A percentile compares a stretch with the other conserved stretches of the same genome.
phyloP scores from a whole-genome alignment of 2,888 invertebrate species.

The Euzophera pinguis region DNA sequence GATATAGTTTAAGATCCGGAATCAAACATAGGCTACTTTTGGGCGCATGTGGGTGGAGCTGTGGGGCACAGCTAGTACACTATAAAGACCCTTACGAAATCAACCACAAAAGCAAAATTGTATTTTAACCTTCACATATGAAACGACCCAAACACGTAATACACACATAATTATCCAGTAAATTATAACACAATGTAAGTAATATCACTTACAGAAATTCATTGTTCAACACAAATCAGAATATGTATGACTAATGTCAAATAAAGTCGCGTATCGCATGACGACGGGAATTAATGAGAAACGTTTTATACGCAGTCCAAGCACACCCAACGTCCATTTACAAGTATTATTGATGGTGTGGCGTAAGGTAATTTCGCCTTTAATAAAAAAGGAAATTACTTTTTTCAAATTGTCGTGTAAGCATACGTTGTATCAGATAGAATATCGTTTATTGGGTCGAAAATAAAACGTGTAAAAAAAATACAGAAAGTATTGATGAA shows the following conservation, averaged over 20 bases:
- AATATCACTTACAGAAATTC: not conserved
- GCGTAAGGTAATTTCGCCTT: conserved; percentile 31
- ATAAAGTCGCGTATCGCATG: conserved; percentile 51
- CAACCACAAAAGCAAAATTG: no score
- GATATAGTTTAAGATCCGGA: no score
- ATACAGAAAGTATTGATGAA: no score
- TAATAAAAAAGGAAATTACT: conserved; percentile 23
- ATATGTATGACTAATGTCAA: conserved; percentile 10
- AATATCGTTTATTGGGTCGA: no score
- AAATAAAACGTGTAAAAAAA: no score
- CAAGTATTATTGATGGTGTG: conserved; percentile 55
- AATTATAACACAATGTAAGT: not conserved
- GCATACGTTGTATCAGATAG: not conserved
- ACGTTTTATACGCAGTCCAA: conserved; percentile 45
- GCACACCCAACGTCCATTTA: conserved; percentile 56
- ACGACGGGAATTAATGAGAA: conserved; percentile 49
- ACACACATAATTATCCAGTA: no score
- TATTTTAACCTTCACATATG: no score
- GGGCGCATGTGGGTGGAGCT: no score
- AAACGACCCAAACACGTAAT: no score
- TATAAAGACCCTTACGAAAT: no score
- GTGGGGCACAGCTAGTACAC: no score
- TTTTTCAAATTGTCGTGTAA: not conserved
- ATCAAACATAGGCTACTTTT: no score
- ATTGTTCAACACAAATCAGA: not conserved